Base-by-base conservation (phyloP, 2,113 vertebrate species). In the Nyctibius bracteatus region DNA sequence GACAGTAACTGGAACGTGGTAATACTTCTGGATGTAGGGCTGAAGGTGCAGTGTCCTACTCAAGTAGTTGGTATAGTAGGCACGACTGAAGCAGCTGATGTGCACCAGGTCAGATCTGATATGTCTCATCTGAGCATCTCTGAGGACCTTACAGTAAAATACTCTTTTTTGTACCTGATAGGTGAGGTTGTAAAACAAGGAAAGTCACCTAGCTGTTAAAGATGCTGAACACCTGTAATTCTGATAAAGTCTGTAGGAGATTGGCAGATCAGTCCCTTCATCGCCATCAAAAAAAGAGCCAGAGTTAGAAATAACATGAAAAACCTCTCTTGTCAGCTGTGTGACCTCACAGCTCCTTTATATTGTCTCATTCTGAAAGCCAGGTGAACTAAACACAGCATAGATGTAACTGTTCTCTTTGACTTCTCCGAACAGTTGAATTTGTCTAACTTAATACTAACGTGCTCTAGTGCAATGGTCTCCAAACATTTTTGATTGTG, bases 11-110 rank as follows among this genome's bases (percentile, higher is more conserved):
- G 51, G n/a, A 61, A 51, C 0, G 7, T 35, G 70, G 16, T 59
- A 9, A 19, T 37, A 33, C 14, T 85, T 57, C 19, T 25, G 39
- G 22, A 51, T 35, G 20, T 33, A 12, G 46, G 28, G 22, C 39
- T 84, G 81, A 84, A 81, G 39, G 20, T 82, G 44, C 66, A 33
- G 43, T 37, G 14, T 54, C 31, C 66, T 82, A 6, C 54, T 86
- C 0, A 0, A 6, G 9, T 80, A 39, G 27, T 25, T 7, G 1
- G 1, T 85, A 1, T 25, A 52, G 74, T 14, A 55, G 67, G 31
- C 31, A 86, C 24, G 14, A 31, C 30, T 65, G 58, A 57, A 65
- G 66, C 79, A 88, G 68, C 61, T 79, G 65, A 35, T 71, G 17
- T 57, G 51, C 11, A 4, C 24, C 23, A 62, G 30, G 35, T 46